These are phyloP conservation scores for Crioceris asparagi DNA, from an alignment of 2,888 invertebrate species.

Conservation along the genomic window DNA sequence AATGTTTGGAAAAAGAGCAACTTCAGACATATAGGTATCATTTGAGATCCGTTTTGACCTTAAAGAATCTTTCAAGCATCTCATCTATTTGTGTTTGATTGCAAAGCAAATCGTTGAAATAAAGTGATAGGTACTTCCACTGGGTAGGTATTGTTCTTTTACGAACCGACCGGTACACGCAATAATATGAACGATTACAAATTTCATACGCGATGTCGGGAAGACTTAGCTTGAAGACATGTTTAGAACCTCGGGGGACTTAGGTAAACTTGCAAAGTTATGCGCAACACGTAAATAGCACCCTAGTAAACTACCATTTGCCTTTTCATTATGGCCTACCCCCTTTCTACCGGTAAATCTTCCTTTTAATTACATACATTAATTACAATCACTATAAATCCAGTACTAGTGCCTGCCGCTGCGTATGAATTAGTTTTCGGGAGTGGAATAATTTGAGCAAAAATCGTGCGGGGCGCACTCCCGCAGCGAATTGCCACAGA, in stretches of 20 bases:
- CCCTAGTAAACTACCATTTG: constrained; percentile 35
- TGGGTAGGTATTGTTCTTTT: too few relatives aligned
- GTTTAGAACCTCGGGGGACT: constrained; percentile 37
- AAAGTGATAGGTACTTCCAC: too few relatives aligned
- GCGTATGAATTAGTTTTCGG: constrained; percentile 30
- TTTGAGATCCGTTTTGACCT: too few relatives aligned
- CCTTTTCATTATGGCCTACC: constrained; percentile 35
- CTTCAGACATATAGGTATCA: too few relatives aligned
- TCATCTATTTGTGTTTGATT: too few relatives aligned
- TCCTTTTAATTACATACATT: constrained; percentile 37
- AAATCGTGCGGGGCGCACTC: too few relatives aligned
- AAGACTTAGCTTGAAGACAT: constrained; percentile 38
- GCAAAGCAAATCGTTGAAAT: too few relatives aligned
- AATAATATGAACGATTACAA: constrained; percentile 4
- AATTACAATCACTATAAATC: constrained; percentile 35
- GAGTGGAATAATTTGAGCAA: constrained; percentile 31
- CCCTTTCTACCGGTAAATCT: constrained; percentile 30
- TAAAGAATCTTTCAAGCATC: too few relatives aligned
- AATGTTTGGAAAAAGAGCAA: too few relatives aligned
- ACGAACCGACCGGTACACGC: constrained; percentile 11
- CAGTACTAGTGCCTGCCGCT: constrained; percentile 21
- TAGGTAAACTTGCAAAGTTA: constrained; percentile 40
- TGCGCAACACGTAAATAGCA: constrained; percentile 40
- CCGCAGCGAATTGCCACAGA: too few relatives aligned
- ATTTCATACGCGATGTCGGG: too few relatives aligned